phyloP scores from a whole-genome alignment of 2,113 vertebrate species.

The Onychostruthus taczanowskii region DNA sequence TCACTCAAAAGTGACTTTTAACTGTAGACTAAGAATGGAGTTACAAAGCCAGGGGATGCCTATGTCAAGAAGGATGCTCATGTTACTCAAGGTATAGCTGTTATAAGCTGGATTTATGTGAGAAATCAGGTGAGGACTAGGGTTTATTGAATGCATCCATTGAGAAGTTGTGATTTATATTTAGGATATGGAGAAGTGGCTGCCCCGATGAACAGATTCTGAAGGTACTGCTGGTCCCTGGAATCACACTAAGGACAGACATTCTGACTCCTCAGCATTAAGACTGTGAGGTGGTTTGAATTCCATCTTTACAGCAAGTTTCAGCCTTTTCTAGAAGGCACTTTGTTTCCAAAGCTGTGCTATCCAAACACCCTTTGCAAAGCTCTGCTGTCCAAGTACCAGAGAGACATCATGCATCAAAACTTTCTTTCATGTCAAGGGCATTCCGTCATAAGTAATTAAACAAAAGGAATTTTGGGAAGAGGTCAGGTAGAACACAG shows the following conservation, averaged over 20 bases:
- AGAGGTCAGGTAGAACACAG: neutral
- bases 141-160: neutral
- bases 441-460: accelerated
- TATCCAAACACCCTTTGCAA: neutral
- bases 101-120: neutral
- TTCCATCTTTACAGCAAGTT: neutral
- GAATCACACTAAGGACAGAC: neutral
- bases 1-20: neutral
- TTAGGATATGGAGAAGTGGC: neutral
- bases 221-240: neutral
- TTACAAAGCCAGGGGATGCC: neutral
- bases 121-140: neutral
- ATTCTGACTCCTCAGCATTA: neutral
- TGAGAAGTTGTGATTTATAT: neutral
- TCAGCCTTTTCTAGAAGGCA: neutral
- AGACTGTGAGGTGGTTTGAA: neutral
- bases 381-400: neutral
- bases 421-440: neutral
- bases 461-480: neutral
- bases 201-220: neutral
- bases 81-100: neutral
- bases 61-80: neutral
- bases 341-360: neutral
- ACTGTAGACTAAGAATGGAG: neutral
- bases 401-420: neutral